Conservation (phyloP, 2,113 vertebrate species). For the Suricata suricatta region DNA sequence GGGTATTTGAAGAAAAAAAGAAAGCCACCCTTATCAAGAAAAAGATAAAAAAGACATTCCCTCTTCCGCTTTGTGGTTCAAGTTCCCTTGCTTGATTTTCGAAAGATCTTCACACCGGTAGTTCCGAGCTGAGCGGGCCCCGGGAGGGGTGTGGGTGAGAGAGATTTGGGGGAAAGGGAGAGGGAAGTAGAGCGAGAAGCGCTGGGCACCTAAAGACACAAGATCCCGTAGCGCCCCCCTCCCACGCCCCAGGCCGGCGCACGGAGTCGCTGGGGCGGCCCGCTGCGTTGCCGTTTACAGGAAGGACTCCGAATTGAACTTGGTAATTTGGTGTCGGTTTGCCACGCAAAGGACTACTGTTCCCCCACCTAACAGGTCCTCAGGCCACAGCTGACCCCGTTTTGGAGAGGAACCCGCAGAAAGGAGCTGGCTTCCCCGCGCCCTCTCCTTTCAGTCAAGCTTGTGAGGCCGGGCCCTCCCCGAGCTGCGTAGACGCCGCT, state of each 20-base stretch:
- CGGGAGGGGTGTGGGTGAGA: not conserved
- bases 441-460: slow-evolving; percentile 80
- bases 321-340: slow-evolving; percentile 85
- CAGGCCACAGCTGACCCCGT: slow-evolving; percentile 72
- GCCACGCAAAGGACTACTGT: slow-evolving; percentile 78
- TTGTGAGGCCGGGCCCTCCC: slow-evolving; percentile 42
- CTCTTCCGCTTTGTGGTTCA: not conserved
- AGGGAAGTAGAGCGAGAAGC: not conserved
- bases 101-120: not conserved
- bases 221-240: too few species aligned
- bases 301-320: slow-evolving; percentile 69
- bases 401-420: slow-evolving; percentile 71
- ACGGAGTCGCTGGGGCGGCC: slow-evolving; percentile 59
- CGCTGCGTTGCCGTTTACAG: slow-evolving; percentile 78
- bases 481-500: rapidly evolving
- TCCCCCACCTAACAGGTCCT: slow-evolving; percentile 76
- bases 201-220: not conserved
- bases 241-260: not conserved
- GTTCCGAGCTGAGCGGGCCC: rapidly evolving
- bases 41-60: not conserved
- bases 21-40: not conserved
- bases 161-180: not conserved
- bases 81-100: not conserved
- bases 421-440: slow-evolving; percentile 71
- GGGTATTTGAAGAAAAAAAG: not conserved